Conservation (phyloP, 2,113 vertebrate species). For the Triplophysa dalaica region DNA sequence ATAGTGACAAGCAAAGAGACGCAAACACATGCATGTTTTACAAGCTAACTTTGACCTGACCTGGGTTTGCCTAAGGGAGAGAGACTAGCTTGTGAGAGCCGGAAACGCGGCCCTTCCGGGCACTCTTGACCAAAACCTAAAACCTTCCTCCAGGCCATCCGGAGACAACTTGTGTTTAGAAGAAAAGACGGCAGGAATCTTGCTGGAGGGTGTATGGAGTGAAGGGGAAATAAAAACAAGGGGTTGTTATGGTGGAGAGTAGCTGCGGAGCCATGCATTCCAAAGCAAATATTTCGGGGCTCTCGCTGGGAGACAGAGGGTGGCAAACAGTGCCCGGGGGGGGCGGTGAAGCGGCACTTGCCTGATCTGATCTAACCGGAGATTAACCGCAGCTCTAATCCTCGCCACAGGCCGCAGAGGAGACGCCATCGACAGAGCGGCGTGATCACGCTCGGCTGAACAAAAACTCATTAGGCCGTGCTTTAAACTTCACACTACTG, state of each 20-base stretch:
- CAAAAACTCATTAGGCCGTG: slow-evolving; percentile 28
- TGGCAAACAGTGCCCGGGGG: slow-evolving; percentile 9
- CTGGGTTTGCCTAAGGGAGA: slow-evolving; percentile 32
- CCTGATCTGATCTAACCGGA: slow-evolving; percentile 45
- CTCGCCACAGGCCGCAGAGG: neutral
- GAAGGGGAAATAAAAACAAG: neutral
- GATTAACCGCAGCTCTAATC: slow-evolving; percentile 48
- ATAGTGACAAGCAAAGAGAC: slow-evolving; percentile 18
- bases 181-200: slow-evolving; percentile 1
- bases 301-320: neutral
- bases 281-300: slow-evolving; percentile 42
- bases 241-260: slow-evolving; percentile 23
- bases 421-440: neutral
- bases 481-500: slow-evolving; percentile 15
- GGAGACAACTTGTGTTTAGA: neutral
- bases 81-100: slow-evolving; percentile 22
- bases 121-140: slow-evolving; percentile 27
- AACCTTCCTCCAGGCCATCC: slow-evolving; percentile 39
- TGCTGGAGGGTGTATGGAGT: slow-evolving; percentile 35
- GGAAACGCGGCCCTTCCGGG: slow-evolving; percentile 21
- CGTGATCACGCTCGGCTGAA: slow-evolving; percentile 13
- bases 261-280: slow-evolving; percentile 37
- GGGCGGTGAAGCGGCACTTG: neutral
- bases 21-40: slow-evolving; percentile 10
- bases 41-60: slow-evolving; percentile 11